These are phyloP conservation scores for Siniperca undulata DNA, from an alignment of 2,797 vertebrate species.

Conservation along the genomic window DNA sequence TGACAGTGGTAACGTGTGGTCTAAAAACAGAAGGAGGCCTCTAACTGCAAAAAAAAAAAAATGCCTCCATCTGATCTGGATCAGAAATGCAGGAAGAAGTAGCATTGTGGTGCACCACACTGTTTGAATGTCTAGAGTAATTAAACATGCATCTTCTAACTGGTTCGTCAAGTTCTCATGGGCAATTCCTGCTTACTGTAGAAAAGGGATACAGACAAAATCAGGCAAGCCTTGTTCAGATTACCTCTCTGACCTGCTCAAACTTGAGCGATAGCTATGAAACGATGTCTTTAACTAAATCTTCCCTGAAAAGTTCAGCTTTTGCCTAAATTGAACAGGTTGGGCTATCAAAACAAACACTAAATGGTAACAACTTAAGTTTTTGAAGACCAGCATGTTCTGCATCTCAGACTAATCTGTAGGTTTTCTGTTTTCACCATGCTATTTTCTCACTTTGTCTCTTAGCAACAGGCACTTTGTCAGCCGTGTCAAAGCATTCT, in stretches of 20 bases:
- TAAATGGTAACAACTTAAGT: not conserved
- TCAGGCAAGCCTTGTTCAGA: not conserved
- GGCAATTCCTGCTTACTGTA: no score
- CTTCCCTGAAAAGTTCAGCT: not conserved
- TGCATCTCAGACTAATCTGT: constrained; percentile 54
- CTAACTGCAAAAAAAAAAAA: not conserved
- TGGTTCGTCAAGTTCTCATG: not conserved
- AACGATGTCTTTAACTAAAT: not conserved
- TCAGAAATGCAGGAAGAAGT: not conserved
- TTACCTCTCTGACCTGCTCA: not conserved
- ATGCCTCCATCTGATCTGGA: not conserved
- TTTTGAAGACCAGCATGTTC: constrained; percentile 26
- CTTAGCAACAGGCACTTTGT: constrained; percentile 76
- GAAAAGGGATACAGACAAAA: not conserved
- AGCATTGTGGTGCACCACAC: not conserved
- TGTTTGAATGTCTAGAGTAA: not conserved
- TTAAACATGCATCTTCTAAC: not conserved
- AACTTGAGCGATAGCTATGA: not conserved
- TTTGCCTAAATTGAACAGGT: not conserved
- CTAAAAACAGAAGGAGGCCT: not conserved
- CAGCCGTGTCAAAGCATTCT: constrained; percentile 42
- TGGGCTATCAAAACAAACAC: not conserved
- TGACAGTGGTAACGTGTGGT: not conserved
- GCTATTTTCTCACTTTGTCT: constrained; percentile 71
- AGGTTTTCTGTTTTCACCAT: constrained; percentile 35